These are phyloP conservation scores for Morone chrysops DNA, from an alignment of 2,113 vertebrate genomes.

Conservation along the genomic window DNA sequence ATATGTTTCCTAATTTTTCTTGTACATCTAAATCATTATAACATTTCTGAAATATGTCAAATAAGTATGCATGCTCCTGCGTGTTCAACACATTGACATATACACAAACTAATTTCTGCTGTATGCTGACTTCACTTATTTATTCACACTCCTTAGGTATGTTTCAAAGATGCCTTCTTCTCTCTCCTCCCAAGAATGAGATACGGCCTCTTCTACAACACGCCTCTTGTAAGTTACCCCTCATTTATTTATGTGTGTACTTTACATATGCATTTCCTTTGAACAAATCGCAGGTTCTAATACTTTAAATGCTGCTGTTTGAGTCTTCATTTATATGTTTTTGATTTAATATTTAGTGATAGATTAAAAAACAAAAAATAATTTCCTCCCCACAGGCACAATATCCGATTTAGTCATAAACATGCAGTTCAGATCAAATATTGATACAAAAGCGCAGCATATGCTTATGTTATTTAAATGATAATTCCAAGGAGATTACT, in stretches of 20 bases:
- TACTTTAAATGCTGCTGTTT: neutral
- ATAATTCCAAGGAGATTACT: slow-evolving; percentile 73
- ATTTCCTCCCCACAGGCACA: neutral
- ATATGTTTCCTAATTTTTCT: neutral
- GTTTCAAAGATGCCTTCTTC: slow-evolving; percentile 94
- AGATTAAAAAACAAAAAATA: neutral
- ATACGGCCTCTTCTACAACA: slow-evolving; percentile 97
- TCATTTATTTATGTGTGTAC: neutral
- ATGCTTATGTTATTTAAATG: slow-evolving; percentile 75
- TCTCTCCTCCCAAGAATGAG: slow-evolving; percentile 96
- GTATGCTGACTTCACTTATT: slow-evolving; percentile 7
- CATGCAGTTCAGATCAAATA: slow-evolving; percentile 57
- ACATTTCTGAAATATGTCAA: neutral
- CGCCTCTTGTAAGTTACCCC: slow-evolving; percentile 90
- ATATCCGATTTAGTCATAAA: slow-evolving; percentile 48
- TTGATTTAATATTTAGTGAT: slow-evolving; percentile 13
- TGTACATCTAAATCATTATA: neutral
- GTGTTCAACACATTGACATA: neutral
- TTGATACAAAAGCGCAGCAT: slow-evolving; percentile 57
- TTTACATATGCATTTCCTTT: slow-evolving; percentile 2
- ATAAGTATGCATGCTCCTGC: neutral
- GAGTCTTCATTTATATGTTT: slow-evolving; percentile 6
- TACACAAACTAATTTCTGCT: neutral
- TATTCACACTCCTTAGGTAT: slow-evolving; percentile 85
- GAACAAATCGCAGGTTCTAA: neutral